Percentiles rank a stretch among this genome's conserved stretches.
Evolutionary conservation across 2,888 invertebrate species (phyloP).

Genomic region (Eristalis arbustorum): DNA sequence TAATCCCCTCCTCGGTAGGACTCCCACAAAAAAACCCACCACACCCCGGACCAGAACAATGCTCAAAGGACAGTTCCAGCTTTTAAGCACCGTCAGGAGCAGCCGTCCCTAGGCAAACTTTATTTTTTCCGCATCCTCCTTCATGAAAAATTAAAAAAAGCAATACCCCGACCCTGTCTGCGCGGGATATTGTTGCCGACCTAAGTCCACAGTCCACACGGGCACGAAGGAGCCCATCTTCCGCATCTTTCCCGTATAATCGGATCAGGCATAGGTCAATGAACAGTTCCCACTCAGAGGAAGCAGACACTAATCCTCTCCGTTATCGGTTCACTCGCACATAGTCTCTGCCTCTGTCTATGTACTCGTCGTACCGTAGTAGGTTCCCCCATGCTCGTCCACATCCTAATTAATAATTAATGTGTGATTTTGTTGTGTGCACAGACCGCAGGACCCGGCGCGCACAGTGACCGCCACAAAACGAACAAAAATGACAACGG

Average conservation of each 20-base stretch:
- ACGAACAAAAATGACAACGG: neutral
- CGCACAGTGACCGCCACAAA: neutral
- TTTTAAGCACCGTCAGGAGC: neutral
- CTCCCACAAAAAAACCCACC: neutral
- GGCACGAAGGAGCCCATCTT: slow-evolving; percentile 32
- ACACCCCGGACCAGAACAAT: neutral
- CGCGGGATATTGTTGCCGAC: slow-evolving; percentile 7
- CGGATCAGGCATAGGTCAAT: slow-evolving; percentile 65
- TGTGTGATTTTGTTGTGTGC: slow-evolving; percentile 55
- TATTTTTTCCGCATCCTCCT: slow-evolving; percentile 13
- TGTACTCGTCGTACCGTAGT: no score
- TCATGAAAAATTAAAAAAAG: slow-evolving; percentile 54
- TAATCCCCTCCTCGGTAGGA: neutral
- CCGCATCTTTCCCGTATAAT: slow-evolving; percentile 41
- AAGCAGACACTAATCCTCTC: slow-evolving; percentile 50
- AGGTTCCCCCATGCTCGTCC: slow-evolving; percentile 5
- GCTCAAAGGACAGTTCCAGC: neutral
- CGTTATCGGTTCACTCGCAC: slow-evolving; percentile 1
- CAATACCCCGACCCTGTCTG: slow-evolving; percentile 13
- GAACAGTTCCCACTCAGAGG: slow-evolving; percentile 44
- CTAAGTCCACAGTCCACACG: slow-evolving; percentile 35
- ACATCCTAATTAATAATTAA: slow-evolving; percentile 67
- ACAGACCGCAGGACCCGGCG: slow-evolving; percentile 32
- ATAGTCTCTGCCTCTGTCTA: neutral
- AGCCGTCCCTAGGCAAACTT: neutral